Evolutionary conservation across 2,113 vertebrate genomes (phyloP), one percentile per base, ranked within the genome.

Genomic region (Apaloderma vittatum): DNA sequence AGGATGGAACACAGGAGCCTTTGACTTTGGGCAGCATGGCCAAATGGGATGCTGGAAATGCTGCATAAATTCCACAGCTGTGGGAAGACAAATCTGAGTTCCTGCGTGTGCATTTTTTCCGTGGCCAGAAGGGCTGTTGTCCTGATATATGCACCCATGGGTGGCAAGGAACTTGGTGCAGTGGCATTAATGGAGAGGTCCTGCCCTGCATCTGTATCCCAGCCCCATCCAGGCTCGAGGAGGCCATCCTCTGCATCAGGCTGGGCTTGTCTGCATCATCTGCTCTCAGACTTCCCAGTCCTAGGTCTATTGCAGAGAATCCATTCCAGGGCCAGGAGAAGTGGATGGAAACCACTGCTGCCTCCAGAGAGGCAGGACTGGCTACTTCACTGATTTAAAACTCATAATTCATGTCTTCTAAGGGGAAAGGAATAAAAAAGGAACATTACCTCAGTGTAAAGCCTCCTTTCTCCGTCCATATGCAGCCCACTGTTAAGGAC

Each of bases 101-200:
- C 32, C 18, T 70, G 61, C 18, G 9, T 32, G 18, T 46, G 27
- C 14, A 26, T 68, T 68, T 13, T 15, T 78, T 3, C n/a, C 0
- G 0, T 18, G 49, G 32, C 21, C 37, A 16, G 29, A 15, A 32
- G 27, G 43, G 32, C 54, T 51, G 32, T 27, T 36, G 40, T 61
- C 18, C 65, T 37, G 17, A 22, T 51, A 8, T 4, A 23, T 0
- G 1, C 8, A 13, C 11, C 43, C 17, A 11, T 4, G 13, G 30
- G 11, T 66, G 19, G 26, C 15, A 73, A 83, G 40, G 48, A 51
- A 76, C 27, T 36, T 45, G 48, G 40, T 67, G 20, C 34, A 51
- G 46, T 12, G 34, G 26, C 3, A 1, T 45, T 27, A 62, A 46
- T 0, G 1, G 48, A 26, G 19, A 26, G 19, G 40, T 86, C 58